Percentiles rank a stretch among this genome's conserved stretches.
Conservation (phyloP, 2,797 vertebrate genomes). For the Poeciliopsis turneri region DNA sequence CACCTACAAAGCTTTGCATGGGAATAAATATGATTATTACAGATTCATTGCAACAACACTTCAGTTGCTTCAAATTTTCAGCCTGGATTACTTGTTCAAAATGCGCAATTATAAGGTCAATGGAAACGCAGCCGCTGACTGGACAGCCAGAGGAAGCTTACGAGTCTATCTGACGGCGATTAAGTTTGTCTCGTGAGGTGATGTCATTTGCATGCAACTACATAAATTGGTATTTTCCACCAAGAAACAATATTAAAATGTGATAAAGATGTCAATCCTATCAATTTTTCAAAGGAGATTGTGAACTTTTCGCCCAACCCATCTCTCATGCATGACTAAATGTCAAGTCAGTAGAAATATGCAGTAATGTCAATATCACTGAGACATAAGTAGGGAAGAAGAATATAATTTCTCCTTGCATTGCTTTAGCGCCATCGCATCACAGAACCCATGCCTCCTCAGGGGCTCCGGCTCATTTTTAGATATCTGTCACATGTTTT, state of each 20-base stretch:
- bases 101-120: too few relatives aligned
- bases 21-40: not conserved
- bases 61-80: not conserved
- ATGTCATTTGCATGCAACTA: not conserved
- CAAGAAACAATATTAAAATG: not conserved
- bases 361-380: conserved; percentile 19
- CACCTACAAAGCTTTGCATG: not conserved
- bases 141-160: not conserved
- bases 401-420: conserved; percentile 30
- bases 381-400: conserved; percentile 14
- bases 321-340: conserved; percentile 16
- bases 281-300: conserved; percentile 19
- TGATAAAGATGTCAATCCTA: conserved; percentile 1
- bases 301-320: conserved; percentile 16
- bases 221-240: not conserved
- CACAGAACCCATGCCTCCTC: conserved; percentile 21
- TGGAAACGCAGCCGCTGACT: not conserved
- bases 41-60: not conserved
- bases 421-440: conserved; percentile 24
- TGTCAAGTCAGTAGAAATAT: conserved; percentile 5
- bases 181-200: not conserved
- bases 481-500: conserved; percentile 49
- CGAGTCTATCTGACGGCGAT: not conserved
- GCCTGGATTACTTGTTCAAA: not conserved
- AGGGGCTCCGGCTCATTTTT: conserved; percentile 36